A percentile compares a stretch with the other conserved stretches of the same genome.
These are phyloP conservation scores for Trochalopteron elliotii DNA, from an alignment of 2,113 vertebrate species.

Conservation along the genomic window DNA sequence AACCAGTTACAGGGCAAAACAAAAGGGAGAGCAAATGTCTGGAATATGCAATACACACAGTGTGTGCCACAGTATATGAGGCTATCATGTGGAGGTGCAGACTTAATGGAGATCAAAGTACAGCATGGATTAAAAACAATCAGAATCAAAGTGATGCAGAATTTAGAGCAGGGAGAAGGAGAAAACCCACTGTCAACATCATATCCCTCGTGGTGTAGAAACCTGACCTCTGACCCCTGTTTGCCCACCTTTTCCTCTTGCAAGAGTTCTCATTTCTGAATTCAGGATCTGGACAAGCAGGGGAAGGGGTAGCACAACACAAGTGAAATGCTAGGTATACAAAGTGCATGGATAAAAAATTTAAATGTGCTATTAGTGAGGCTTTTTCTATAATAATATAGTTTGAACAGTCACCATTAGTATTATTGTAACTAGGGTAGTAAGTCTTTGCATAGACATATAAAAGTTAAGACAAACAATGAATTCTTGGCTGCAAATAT, in stretches of 20 bases:
- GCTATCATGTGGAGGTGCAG: too few species aligned
- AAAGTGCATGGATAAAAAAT: background rate
- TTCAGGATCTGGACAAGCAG: background rate
- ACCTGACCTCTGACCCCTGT: background rate
- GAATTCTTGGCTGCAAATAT: background rate
- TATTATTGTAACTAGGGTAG: background rate
- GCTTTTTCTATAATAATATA: background rate
- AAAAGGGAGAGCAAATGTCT: background rate
- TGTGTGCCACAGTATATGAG: background rate
- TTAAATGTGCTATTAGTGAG: background rate
- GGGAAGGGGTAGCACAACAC: background rate
- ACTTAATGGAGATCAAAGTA: background rate
- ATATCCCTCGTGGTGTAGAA: accelerated
- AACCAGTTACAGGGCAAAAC: background rate
- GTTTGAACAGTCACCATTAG: background rate
- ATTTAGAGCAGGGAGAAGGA: background rate
- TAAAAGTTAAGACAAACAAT: background rate
- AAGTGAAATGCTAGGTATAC: background rate
- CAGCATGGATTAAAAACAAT: background rate
- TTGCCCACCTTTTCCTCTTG: background rate
- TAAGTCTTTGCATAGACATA: background rate
- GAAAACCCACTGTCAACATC: background rate
- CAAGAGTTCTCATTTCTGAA: background rate
- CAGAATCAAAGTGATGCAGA: background rate
- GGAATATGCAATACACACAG: background rate